A percentile compares a stretch with the other conserved stretches of the same genome.
phyloP scores from a whole-genome alignment of 2,888 invertebrate species.

The Cephalotes varians region DNA sequence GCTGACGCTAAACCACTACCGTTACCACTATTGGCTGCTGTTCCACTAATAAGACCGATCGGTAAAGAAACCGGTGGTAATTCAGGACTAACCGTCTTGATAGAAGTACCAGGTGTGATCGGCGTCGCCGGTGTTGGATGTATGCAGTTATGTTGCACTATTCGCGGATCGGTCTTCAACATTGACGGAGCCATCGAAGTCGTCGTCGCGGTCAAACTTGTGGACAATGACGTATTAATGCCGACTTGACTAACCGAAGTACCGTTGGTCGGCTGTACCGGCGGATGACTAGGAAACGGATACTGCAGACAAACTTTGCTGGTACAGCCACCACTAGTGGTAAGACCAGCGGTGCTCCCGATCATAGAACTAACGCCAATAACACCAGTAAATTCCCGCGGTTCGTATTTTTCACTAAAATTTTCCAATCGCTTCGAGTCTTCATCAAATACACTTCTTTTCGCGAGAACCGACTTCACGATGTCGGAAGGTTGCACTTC shows the following conservation, averaged over 20 bases:
- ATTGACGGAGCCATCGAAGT: slow-evolving; percentile 66
- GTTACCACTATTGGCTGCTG: slow-evolving; percentile 73
- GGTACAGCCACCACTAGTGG: slow-evolving; percentile 81
- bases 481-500: slow-evolving; percentile 97
- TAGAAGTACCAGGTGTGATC: slow-evolving; percentile 82
- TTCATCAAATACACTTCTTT: slow-evolving; percentile 98
- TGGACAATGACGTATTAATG: slow-evolving; percentile 63
- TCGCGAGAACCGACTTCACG: slow-evolving; percentile 95
- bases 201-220: slow-evolving; percentile 63
- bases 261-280: slow-evolving; percentile 83
- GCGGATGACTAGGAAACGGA: slow-evolving; percentile 93
- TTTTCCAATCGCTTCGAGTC: slow-evolving; percentile 97
- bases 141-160: slow-evolving; percentile 80
- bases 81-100: slow-evolving; percentile 82
- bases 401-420: slow-evolving; percentile 93
- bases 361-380: slow-evolving; percentile 78
- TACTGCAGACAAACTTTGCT: slow-evolving; percentile 89
- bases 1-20: slow-evolving; percentile 72
- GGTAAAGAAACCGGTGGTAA: slow-evolving; percentile 82
- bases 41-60: slow-evolving; percentile 75
- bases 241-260: slow-evolving; percentile 62
- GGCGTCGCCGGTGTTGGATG: slow-evolving; percentile 83
- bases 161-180: slow-evolving; percentile 78
- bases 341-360: slow-evolving; percentile 68
- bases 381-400: slow-evolving; percentile 87